Base-by-base conservation (phyloP, 2,797 vertebrate species). In the Rallus crepitans region DNA sequence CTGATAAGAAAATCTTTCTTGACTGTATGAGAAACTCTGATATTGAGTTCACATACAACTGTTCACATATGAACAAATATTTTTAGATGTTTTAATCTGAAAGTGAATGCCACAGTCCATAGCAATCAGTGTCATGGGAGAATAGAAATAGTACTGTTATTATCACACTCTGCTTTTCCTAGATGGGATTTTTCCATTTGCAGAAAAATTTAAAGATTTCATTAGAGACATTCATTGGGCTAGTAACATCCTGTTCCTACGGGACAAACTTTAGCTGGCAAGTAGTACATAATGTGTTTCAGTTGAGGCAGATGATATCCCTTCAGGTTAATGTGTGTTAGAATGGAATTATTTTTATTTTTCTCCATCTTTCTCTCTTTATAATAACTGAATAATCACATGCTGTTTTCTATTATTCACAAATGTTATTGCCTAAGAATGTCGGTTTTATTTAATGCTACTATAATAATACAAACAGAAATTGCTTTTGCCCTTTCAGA, bases 151-250 rank as follows among this genome's bases (percentile, higher is more conserved):
- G 9, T 45, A 33, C 11, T 61, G 15, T 45, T 66, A 39, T 12
- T 19, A 8, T 53, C 6, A 37, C 0, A 0, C 8, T 2, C 2
- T 77, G 14, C 6, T 90, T 71, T 82, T 68, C 10, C 8, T 68
- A 35, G 24, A 21, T 60, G 10, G 1, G 12, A 35, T 53, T 70
- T 89, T 31, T 70, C 18, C 15, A 71, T 77, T 64, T 64, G 28
- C 28, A 82, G 50, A 53, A 85, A 82, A 57, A 12, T 12, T 47
- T 30, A 15, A 83, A 60, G 18, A 42, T 65, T 39, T 70, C 9
- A 16, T 61, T 56, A 42, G 15, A 82, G 24, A 25, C 4, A 9
- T 60, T 52, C 17, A 24, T 12, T 11, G 4, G 31, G 4, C 16
- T 24, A 37, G 19, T 30, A 70, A 4, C 15, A 68, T 53, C 2